Percentiles rank a stretch among this genome's conserved stretches.
Evolutionary conservation across 2,888 invertebrate genomes (phyloP).

Genomic region (Drosophila macrothrix): DNA sequence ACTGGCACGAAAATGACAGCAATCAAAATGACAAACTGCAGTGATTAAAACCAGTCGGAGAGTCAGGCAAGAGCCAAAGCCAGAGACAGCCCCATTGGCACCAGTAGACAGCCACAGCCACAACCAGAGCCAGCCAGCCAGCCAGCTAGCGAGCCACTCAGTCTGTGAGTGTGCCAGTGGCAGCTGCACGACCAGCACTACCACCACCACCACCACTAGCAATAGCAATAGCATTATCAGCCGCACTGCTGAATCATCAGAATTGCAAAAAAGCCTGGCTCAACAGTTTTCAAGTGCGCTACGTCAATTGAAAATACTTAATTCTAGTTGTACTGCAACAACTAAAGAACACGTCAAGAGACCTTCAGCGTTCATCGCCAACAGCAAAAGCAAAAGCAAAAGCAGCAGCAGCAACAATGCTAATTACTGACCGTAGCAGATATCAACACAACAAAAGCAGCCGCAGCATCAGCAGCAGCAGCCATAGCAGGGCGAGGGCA

Average conservation of each 20-base stretch:
- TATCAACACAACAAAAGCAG: conserved; percentile 25
- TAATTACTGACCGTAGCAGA: conserved; percentile 53
- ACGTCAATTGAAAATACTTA: conserved; percentile 66
- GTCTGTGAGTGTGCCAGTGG: conserved; percentile 47
- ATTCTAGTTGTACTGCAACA: conserved; percentile 32
- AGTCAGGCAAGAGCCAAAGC: conserved; percentile 34
- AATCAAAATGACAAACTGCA: conserved; percentile 72
- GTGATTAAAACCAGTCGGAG: conserved; percentile 78
- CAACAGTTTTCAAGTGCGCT: conserved; percentile 56
- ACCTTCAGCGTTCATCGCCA: conserved; percentile 64
- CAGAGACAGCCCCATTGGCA: conserved; percentile 39
- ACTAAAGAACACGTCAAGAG: conserved; percentile 56
- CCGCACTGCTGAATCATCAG: conserved; percentile 30
- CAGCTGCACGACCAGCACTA: conserved; percentile 21
- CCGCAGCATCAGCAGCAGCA: conserved; percentile 22
- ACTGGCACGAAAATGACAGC: conserved; percentile 76
- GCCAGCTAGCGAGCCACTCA: conserved; percentile 29
- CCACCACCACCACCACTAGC: conserved; percentile 10
- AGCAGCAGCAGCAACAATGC: conserved; percentile 52
- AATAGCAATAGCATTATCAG: conserved; percentile 27
- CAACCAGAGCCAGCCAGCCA: neutral
- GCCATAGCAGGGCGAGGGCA: conserved; percentile 19
- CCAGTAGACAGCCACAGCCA: conserved; percentile 11
- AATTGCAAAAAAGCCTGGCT: conserved; percentile 34
- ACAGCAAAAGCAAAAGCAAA: conserved; percentile 42